These are phyloP conservation scores for Apocrypta bakeri DNA, from an alignment of 1,140 invertebrate genomes.

Conservation along the genomic window DNA sequence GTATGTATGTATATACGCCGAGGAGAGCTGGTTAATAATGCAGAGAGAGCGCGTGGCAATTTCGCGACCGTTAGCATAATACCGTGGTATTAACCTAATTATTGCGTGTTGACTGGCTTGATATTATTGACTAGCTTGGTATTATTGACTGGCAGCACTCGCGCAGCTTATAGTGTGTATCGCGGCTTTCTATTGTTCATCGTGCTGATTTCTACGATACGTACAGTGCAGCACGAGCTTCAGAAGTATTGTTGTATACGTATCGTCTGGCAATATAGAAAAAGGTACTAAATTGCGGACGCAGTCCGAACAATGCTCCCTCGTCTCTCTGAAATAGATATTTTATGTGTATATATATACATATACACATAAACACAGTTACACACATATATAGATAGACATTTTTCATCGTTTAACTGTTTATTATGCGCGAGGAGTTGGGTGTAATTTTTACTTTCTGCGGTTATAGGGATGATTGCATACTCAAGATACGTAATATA, in stretches of 20 bases:
- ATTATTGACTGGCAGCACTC: constrained; percentile 13
- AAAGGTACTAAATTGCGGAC: constrained; percentile 7
- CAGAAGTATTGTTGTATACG: not conserved
- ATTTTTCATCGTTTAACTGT: not conserved
- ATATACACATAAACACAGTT: no score
- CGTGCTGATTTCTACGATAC: constrained; percentile 13
- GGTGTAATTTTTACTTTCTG: not conserved
- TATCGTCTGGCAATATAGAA: no score
- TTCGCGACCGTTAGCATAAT: constrained; percentile 42
- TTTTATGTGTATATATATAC: not conserved
- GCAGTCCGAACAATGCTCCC: not conserved
- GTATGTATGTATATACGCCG: not conserved
- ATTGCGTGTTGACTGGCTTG: constrained; percentile 36
- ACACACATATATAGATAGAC: no score
- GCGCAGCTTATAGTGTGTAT: not conserved
- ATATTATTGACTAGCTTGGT: constrained; percentile 29
- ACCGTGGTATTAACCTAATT: constrained; percentile 48
- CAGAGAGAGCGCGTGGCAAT: constrained; percentile 9
- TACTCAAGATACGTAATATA: not conserved
- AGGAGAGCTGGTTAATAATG: not conserved
- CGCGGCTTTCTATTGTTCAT: constrained; percentile 36
- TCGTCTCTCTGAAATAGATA: not conserved
- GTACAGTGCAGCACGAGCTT: not conserved
- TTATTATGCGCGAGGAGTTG: not conserved
- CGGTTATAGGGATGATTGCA: not conserved